Evolutionary conservation across 2,797 vertebrate genomes (phyloP).

Genomic region (Nyctibius grandis): DNA sequence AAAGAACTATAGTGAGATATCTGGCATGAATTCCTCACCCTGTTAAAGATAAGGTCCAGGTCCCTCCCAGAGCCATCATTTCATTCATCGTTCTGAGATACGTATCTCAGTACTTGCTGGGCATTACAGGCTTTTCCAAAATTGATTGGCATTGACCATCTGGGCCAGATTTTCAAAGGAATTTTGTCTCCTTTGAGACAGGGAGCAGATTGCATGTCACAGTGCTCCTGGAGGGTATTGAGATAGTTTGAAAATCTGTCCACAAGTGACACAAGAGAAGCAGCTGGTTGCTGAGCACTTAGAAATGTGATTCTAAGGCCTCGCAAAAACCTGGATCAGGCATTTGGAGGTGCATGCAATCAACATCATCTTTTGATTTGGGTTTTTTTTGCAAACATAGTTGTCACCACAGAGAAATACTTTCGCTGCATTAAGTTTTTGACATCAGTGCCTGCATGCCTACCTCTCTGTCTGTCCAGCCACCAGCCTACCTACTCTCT

Average conservation of each 20-base stretch:
- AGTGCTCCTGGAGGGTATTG: constrained; percentile 11
- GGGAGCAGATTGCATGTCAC: constrained; percentile 31
- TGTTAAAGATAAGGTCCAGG: background rate
- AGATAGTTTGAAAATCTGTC: background rate
- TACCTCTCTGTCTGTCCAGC: background rate
- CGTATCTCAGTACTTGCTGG: background rate
- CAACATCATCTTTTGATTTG: background rate
- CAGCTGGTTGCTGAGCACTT: constrained; percentile 27
- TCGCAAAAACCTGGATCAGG: background rate
- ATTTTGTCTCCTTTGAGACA: background rate
- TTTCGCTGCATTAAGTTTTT: background rate
- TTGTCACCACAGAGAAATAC: background rate
- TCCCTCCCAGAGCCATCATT: background rate
- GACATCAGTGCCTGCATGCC: background rate
- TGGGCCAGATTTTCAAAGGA: background rate
- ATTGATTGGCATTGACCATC: background rate
- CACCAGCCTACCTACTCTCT: background rate
- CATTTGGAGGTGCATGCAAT: background rate
- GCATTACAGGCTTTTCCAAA: background rate
- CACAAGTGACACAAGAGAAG: constrained; percentile 11
- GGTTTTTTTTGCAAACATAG: background rate
- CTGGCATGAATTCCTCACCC: background rate
- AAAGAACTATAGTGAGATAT: background rate
- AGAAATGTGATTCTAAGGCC: background rate
- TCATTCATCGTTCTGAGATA: rapidly evolving